A percentile compares a stretch with the other conserved stretches of the same genome.
These are phyloP conservation scores for Ctenomys sociabilis DNA, from an alignment of 2,113 vertebrate species.

Conservation along the genomic window DNA sequence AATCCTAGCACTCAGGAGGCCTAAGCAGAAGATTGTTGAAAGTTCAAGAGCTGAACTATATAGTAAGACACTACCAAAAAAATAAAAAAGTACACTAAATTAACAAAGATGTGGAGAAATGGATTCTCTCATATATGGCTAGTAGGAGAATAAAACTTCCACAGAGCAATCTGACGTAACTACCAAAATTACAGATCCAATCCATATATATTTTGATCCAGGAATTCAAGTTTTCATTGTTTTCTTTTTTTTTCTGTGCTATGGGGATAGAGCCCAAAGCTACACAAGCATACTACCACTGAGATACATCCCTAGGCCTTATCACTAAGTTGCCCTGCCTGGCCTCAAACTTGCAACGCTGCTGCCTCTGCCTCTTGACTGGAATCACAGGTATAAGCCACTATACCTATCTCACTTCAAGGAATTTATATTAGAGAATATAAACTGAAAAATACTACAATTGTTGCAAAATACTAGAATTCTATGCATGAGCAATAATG, in stretches of 20 bases:
- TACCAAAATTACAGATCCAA: constrained; percentile 19
- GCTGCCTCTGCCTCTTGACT: background rate
- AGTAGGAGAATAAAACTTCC: background rate
- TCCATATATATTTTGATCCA: background rate
- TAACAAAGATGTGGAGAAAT: background rate
- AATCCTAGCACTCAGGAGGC: background rate
- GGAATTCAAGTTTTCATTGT: background rate
- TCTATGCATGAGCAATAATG: background rate
- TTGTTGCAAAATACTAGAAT: background rate
- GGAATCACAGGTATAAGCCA: background rate
- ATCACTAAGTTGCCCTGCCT: background rate
- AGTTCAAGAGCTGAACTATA: background rate
- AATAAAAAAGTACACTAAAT: background rate
- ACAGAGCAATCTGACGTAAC: background rate
- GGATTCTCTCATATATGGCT: background rate
- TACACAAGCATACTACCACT: background rate
- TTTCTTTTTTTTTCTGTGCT: background rate
- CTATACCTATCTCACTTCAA: background rate
- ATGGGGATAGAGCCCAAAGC: background rate
- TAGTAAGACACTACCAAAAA: background rate
- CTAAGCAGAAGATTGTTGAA: background rate
- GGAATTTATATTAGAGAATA: background rate
- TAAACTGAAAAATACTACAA: background rate
- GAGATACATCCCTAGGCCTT: background rate
- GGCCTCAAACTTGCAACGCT: background rate